phyloP scores from a whole-genome alignment of 2,888 invertebrate species.

The Girardia tigrina region DNA sequence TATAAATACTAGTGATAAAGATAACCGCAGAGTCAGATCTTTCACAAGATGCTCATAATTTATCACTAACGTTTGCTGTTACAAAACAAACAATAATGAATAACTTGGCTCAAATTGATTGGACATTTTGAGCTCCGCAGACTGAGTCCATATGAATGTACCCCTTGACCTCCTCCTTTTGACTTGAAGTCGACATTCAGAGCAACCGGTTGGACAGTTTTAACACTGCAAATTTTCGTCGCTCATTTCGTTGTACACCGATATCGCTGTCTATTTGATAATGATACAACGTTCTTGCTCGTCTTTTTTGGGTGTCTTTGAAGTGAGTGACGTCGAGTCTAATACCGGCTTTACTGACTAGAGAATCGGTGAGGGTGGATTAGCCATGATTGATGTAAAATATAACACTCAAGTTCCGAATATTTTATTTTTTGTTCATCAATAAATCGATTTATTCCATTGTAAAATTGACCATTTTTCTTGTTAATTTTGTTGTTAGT shows the following conservation, averaged over 20 bases:
- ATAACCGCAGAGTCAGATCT: no score
- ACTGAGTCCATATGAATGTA: no score
- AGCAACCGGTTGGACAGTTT: conserved; percentile 56
- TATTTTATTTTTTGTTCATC: conserved; percentile 99
- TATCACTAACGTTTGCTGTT: no score
- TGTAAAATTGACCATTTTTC: conserved; percentile 39
- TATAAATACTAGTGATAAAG: no score
- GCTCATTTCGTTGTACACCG: conserved; percentile 92
- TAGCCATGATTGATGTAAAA: conserved; percentile 99
- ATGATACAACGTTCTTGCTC: conserved; percentile 99
- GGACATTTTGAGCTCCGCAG: no score
- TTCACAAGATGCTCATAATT: no score
- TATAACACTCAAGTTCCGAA: conserved; percentile 99
- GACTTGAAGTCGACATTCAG: conserved; percentile 35
- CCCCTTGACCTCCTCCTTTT: no score
- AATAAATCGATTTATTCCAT: conserved; percentile 48
- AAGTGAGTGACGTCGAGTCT: conserved; percentile 93
- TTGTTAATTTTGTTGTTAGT: no score
- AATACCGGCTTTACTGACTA: conserved; percentile 98
- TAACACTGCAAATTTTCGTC: conserved; percentile 87
- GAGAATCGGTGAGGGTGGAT: conserved; percentile 94
- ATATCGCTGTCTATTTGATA: conserved; percentile 99
- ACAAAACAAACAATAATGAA: no score
- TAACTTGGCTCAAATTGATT: no score
- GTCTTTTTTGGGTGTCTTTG: conserved; percentile 96